These are phyloP conservation scores for Scaptomyza flava DNA, from an alignment of 2,888 invertebrate species.

Conservation along the genomic window DNA sequence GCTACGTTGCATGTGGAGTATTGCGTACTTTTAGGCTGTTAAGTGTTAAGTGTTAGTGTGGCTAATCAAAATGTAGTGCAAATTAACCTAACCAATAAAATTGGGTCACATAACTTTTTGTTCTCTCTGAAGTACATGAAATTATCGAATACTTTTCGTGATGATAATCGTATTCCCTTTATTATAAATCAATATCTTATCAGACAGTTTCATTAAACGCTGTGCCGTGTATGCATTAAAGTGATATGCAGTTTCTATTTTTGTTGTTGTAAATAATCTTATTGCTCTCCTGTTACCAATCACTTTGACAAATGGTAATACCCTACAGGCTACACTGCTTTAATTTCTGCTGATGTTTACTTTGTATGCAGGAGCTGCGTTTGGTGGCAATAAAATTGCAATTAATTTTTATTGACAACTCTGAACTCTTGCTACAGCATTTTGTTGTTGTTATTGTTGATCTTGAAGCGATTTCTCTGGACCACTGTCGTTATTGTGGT, in stretches of 20 bases:
- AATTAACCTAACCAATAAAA: too few species aligned
- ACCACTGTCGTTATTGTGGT: conserved; percentile 32
- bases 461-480: conserved; percentile 62
- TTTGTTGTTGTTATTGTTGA: conserved; percentile 71
- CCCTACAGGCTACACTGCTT: background rate
- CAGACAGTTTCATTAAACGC: too few species aligned
- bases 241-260: background rate
- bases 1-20: background rate
- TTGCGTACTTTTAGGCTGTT: background rate
- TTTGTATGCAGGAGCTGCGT: conserved; percentile 71
- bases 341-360: conserved; percentile 29
- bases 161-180: conserved; percentile 18
- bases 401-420: conserved; percentile 83
- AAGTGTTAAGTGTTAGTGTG: background rate
- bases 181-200: too few species aligned
- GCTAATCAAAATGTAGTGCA: background rate
- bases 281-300: conserved; percentile 22
- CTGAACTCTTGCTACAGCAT: conserved; percentile 68
- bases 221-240: too few species aligned
- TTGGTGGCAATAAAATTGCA: conserved; percentile 81
- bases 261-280: background rate
- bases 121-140: too few species aligned
- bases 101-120: conserved; percentile 41
- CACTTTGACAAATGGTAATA: background rate
- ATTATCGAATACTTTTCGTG: background rate